phyloP scores from a whole-genome alignment of 2,888 invertebrate species.

The Imbricaverruca yamaguchii region DNA sequence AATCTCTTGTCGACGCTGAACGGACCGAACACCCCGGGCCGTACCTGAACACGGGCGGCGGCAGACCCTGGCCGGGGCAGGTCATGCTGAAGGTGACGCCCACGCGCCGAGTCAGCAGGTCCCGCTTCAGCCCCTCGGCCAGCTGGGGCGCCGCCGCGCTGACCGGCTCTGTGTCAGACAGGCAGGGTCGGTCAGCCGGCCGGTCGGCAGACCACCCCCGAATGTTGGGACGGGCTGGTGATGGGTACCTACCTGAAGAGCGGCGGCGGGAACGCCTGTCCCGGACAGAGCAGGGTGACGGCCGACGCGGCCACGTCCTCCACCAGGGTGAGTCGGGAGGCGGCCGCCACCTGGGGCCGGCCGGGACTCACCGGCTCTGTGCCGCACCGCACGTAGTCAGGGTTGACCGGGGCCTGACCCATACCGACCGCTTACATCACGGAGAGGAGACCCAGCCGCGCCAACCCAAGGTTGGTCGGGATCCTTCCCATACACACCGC shows the following conservation, averaged over 20 bases:
- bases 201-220: not conserved
- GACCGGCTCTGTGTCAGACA: constrained; percentile 19
- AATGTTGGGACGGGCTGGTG: not conserved
- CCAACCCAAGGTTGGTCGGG: too few relatives aligned
- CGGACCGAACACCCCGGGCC: not conserved
- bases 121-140: not conserved
- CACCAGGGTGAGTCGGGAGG: constrained; percentile 14
- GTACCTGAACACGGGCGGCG: constrained; percentile 63
- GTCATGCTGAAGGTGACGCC: not conserved
- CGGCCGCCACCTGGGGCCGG: constrained; percentile 11
- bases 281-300: constrained; percentile 27
- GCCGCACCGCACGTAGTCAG: not conserved
- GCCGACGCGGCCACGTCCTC: constrained; percentile 17
- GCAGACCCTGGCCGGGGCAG: constrained; percentile 71
- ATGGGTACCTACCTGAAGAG: constrained; percentile 26
- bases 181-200: not conserved
- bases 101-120: constrained; percentile 2
- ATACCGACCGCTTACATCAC: too few relatives aligned
- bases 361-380: not conserved
- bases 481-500: too few relatives aligned
- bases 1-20: not conserved
- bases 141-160: constrained; percentile 23
- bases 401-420: too few relatives aligned
- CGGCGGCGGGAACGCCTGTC: constrained; percentile 28
- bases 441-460: too few relatives aligned